A percentile compares a stretch with the other conserved stretches of the same genome.
Evolutionary conservation across 2,113 vertebrate genomes (phyloP).

Genomic region (Oplegnathus fasciatus): DNA sequence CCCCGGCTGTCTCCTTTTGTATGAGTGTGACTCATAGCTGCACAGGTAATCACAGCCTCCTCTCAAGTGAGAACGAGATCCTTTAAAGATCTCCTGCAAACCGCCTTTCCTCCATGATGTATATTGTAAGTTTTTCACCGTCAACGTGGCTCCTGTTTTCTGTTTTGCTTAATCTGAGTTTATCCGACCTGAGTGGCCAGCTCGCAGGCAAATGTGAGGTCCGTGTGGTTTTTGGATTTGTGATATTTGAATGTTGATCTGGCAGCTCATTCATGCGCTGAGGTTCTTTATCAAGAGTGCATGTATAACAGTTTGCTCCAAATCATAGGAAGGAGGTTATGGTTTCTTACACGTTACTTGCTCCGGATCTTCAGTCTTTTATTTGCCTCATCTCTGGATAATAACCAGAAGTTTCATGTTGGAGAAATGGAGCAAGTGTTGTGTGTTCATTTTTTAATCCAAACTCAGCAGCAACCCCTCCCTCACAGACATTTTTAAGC

Average conservation of each 20-base stretch:
- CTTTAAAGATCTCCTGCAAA: not conserved
- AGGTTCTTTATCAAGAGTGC: not conserved
- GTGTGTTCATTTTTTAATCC: not conserved
- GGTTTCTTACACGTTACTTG: not conserved
- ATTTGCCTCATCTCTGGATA: not conserved
- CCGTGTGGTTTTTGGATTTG: not conserved
- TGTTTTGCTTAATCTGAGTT: slow-evolving; percentile 14
- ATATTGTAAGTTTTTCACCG: not conserved
- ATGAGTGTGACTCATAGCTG: slow-evolving; percentile 55
- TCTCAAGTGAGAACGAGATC: not conserved
- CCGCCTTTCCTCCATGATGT: not conserved
- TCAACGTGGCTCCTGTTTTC: not conserved
- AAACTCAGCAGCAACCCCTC: not conserved
- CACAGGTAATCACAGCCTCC: slow-evolving; percentile 32
- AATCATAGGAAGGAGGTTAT: too few species aligned
- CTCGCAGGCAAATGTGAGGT: slow-evolving; percentile 40
- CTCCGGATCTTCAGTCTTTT: not conserved
- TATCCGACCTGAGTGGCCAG: not conserved
- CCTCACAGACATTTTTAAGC: not conserved
- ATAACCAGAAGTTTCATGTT: not conserved
- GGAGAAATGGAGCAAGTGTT: not conserved
- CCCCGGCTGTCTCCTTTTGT: slow-evolving; percentile 5
- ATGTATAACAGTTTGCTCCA: not conserved
- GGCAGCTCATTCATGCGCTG: not conserved
- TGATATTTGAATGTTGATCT: slow-evolving; percentile 30